These are phyloP conservation scores for Lypha dubia DNA, from an alignment of 2,888 invertebrate genomes.

Conservation along the genomic window DNA sequence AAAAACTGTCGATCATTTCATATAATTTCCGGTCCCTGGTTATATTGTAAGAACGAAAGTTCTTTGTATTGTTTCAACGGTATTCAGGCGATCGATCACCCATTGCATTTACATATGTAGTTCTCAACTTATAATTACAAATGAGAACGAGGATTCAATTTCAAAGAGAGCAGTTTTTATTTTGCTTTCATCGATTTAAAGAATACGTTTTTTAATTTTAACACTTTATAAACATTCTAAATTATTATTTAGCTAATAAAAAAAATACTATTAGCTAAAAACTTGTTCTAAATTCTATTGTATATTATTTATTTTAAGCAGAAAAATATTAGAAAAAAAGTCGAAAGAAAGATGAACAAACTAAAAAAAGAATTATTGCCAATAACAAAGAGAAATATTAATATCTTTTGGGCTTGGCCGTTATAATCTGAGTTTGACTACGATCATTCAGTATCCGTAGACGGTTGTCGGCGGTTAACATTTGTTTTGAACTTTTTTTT, in stretches of 20 bases:
- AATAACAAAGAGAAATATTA: slow-evolving; percentile 49
- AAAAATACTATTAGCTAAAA: slow-evolving; percentile 36
- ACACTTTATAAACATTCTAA: slow-evolving; percentile 7
- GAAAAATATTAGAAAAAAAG: slow-evolving; percentile 28
- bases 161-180: slow-evolving; percentile 19
- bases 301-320: slow-evolving; percentile 28
- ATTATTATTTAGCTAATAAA: slow-evolving; percentile 9
- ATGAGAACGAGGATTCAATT: background rate
- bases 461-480: slow-evolving; percentile 60
- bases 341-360: slow-evolving; percentile 35
- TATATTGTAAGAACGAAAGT: slow-evolving; percentile 51
- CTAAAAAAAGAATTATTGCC: slow-evolving; percentile 1
- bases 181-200: background rate
- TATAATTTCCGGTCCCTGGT: background rate
- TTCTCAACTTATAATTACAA: background rate
- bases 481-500: slow-evolving; percentile 48
- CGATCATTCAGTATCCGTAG: slow-evolving; percentile 54
- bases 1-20: no score
- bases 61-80: slow-evolving; percentile 19
- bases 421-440: slow-evolving; percentile 48
- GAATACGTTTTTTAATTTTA: slow-evolving; percentile 9
- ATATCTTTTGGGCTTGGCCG: slow-evolving; percentile 54
- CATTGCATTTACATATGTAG: background rate
- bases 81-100: background rate
- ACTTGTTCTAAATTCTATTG: slow-evolving; percentile 70